Percentiles rank a stretch among this genome's conserved stretches.
These are phyloP conservation scores for Siniperca knerii DNA, from an alignment of 2,113 vertebrate species.

Conservation along the genomic window DNA sequence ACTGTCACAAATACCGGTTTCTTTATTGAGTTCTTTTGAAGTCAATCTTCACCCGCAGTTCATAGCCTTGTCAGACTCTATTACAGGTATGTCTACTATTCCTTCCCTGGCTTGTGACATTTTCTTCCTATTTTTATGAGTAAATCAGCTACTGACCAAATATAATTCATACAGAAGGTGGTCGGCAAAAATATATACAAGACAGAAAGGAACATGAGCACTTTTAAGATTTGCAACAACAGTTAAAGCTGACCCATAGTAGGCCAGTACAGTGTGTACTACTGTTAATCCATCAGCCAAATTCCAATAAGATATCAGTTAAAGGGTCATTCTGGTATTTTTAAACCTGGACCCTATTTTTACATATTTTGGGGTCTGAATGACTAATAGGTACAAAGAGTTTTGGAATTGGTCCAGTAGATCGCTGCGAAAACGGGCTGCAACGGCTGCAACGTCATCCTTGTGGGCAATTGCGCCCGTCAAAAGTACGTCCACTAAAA, in stretches of 20 bases:
- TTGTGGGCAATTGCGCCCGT: too few relatives aligned
- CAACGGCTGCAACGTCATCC: too few relatives aligned
- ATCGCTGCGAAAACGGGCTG: too few relatives aligned
- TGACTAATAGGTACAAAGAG: too few relatives aligned
- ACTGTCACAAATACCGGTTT: constrained; percentile 67
- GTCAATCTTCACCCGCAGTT: constrained; percentile 63
- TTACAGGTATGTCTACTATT: constrained; percentile 54
- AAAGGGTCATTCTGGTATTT: neutral
- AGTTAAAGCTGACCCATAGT: constrained; percentile 70
- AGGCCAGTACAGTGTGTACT: too few relatives aligned
- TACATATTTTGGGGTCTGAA: too few relatives aligned
- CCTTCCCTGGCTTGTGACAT: constrained; percentile 38
- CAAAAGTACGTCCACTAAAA: too few relatives aligned
- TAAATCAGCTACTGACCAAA: constrained; percentile 48
- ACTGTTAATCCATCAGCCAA: neutral
- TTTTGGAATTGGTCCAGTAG: too few relatives aligned
- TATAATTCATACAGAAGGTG: constrained; percentile 9
- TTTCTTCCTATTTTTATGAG: constrained; percentile 52
- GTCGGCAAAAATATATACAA: neutral
- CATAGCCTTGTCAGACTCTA: constrained; percentile 68
- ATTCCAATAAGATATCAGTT: neutral
- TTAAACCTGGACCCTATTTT: too few relatives aligned
- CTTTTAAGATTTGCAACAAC: neutral
- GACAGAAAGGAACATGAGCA: neutral
- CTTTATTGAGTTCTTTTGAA: constrained; percentile 63